A percentile compares a stretch with the other conserved stretches of the same genome.
Conservation (phyloP, 2,888 invertebrate species). For the Eilema depressum region DNA sequence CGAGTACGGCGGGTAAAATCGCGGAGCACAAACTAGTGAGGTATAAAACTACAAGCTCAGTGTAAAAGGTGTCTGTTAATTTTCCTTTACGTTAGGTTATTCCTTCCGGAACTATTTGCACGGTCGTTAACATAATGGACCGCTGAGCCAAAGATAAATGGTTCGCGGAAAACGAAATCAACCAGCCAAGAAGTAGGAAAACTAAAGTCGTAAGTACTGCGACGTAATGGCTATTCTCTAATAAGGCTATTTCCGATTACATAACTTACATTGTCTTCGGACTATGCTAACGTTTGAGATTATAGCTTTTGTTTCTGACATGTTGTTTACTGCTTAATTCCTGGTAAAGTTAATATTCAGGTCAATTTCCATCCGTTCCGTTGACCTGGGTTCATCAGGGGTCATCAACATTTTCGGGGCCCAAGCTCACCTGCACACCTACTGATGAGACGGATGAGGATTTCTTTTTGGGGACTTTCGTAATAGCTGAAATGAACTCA, state of each 20-base stretch:
- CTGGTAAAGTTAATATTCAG: neutral
- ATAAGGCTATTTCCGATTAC: slow-evolving; percentile 49
- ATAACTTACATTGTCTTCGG: slow-evolving; percentile 24
- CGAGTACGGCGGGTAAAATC: neutral
- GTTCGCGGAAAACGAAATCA: slow-evolving; percentile 69
- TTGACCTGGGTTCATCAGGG: neutral
- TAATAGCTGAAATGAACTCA: no score
- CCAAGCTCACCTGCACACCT: neutral
- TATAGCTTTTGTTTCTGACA: slow-evolving; percentile 12
- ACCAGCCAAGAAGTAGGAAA: slow-evolving; percentile 65
- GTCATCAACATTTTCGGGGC: neutral
- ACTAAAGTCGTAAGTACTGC: slow-evolving; percentile 60
- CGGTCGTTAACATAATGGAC: slow-evolving; percentile 79
- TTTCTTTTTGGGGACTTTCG: neutral
- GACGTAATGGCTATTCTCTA: slow-evolving; percentile 55
- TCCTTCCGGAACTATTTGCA: slow-evolving; percentile 74
- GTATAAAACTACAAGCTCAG: slow-evolving; percentile 4
- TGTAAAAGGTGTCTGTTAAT: slow-evolving; percentile 61
- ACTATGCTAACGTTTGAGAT: slow-evolving; percentile 34
- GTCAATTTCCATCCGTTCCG: neutral
- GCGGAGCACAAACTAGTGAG: neutral
- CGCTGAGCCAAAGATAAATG: slow-evolving; percentile 75
- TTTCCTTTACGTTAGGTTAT: slow-evolving; percentile 61
- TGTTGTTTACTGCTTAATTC: neutral
- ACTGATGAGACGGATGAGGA: neutral